These are phyloP conservation scores for Agrilus cyanescens DNA, from an alignment of 2,888 invertebrate species.

Conservation along the genomic window DNA sequence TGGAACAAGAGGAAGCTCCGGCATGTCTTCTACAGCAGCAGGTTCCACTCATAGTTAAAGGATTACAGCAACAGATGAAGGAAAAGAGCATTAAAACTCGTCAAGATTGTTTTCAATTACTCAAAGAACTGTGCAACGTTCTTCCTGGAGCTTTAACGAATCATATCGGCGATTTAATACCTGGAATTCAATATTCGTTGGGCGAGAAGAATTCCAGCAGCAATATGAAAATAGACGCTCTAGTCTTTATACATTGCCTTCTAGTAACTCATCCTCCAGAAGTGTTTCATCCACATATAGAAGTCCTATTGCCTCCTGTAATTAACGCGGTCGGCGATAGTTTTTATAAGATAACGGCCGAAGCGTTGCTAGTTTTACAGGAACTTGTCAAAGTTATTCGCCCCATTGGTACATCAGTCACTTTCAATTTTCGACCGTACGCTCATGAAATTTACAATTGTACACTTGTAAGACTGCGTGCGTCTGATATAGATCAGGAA, in stretches of 20 bases:
- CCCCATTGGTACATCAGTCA: slow-evolving; percentile 54
- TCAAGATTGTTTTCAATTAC: slow-evolving; percentile 81
- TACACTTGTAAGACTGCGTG: slow-evolving; percentile 73
- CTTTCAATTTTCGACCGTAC: slow-evolving; percentile 66
- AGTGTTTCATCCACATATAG: slow-evolving; percentile 72
- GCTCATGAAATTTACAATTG: slow-evolving; percentile 72
- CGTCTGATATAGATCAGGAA: slow-evolving; percentile 97
- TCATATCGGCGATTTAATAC: slow-evolving; percentile 64
- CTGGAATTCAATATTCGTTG: slow-evolving; percentile 80
- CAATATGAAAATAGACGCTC: slow-evolving; percentile 95
- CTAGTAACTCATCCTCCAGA: slow-evolving; percentile 66
- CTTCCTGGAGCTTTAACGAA: slow-evolving; percentile 77
- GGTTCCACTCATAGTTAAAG: slow-evolving; percentile 70
- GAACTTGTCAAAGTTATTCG: slow-evolving; percentile 89
- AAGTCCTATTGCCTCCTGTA: slow-evolving; percentile 69
- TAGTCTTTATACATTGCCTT: slow-evolving; percentile 81
- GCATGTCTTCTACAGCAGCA: slow-evolving; percentile 47
- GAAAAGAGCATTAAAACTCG: slow-evolving; percentile 80
- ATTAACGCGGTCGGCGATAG: slow-evolving; percentile 85
- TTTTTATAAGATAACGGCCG: slow-evolving; percentile 98
- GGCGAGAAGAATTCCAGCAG: slow-evolving; percentile 89
- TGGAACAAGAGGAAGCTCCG: slow-evolving; percentile 63
- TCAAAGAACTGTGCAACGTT: slow-evolving; percentile 82
- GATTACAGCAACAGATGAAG: slow-evolving; percentile 77
- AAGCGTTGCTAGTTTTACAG: slow-evolving; percentile 86